Conservation (phyloP, 2,797 vertebrate genomes). For the Dryobates pubescens region DNA sequence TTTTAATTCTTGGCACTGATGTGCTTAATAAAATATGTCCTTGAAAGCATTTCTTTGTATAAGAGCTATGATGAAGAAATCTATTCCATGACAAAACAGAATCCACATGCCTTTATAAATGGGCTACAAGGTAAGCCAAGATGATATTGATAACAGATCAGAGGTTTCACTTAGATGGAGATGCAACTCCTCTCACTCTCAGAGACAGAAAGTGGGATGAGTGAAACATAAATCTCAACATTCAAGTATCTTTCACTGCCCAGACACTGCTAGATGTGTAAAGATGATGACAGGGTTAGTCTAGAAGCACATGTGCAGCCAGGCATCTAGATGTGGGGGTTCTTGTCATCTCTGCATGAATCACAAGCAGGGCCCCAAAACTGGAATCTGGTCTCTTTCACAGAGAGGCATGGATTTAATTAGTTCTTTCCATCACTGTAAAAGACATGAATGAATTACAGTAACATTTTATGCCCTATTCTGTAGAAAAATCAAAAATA, state of each 20-base stretch:
- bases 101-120: not conserved
- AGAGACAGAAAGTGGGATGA: not conserved
- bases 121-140: not conserved
- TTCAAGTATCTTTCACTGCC: not conserved
- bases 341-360: not conserved
- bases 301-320: not conserved
- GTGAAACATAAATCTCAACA: not conserved
- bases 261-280: not conserved
- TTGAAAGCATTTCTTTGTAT: not conserved
- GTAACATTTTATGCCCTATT: not conserved
- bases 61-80: not conserved
- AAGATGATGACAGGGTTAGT: not conserved
- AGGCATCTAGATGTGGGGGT: not conserved
- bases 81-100: not conserved
- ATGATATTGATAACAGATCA: not conserved
- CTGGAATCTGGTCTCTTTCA: not conserved
- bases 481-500: constrained; percentile 24
- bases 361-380: not conserved
- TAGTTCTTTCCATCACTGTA: not conserved
- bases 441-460: constrained; percentile 30
- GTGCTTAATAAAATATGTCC: not conserved
- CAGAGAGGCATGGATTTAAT: not conserved
- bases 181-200: not conserved
- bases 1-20: not conserved
- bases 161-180: not conserved